phyloP scores from a whole-genome alignment of 2,113 vertebrate species.

The Trogon melanurus region DNA sequence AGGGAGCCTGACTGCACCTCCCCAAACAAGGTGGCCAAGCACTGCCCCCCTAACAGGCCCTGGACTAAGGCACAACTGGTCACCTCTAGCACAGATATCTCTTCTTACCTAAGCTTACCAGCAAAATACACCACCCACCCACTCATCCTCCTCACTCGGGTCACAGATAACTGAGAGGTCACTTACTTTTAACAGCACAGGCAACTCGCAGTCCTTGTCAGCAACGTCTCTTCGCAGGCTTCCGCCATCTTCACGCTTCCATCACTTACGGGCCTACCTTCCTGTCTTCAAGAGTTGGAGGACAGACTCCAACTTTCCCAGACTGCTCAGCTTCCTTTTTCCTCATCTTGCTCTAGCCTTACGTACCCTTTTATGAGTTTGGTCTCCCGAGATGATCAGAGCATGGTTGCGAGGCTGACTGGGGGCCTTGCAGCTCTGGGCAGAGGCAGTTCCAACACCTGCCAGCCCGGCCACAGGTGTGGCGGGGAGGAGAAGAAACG shows the following conservation, averaged over 20 bases:
- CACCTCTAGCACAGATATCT: background rate
- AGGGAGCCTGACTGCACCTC: background rate
- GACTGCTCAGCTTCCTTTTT: background rate
- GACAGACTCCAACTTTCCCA: background rate
- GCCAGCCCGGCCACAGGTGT: too few species aligned
- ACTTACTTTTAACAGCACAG: background rate
- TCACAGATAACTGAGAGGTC: background rate
- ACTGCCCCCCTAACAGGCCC: accelerated
- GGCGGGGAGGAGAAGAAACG: background rate
- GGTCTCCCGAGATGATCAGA: background rate
- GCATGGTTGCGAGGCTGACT: background rate
- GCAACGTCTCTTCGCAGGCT: background rate
- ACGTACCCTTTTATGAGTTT: background rate
- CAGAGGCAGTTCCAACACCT: background rate
- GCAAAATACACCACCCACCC: background rate
- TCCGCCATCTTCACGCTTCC: background rate
- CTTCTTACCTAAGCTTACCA: background rate
- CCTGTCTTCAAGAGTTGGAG: background rate
- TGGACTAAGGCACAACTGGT: too few species aligned
- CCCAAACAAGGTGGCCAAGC: background rate
- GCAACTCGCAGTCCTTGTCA: background rate
- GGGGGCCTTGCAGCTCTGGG: background rate
- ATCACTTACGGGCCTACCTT: background rate
- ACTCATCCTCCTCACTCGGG: accelerated
- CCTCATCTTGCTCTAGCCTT: background rate